Base-by-base conservation (phyloP, 2,113 vertebrate species). In the Grus americana region DNA sequence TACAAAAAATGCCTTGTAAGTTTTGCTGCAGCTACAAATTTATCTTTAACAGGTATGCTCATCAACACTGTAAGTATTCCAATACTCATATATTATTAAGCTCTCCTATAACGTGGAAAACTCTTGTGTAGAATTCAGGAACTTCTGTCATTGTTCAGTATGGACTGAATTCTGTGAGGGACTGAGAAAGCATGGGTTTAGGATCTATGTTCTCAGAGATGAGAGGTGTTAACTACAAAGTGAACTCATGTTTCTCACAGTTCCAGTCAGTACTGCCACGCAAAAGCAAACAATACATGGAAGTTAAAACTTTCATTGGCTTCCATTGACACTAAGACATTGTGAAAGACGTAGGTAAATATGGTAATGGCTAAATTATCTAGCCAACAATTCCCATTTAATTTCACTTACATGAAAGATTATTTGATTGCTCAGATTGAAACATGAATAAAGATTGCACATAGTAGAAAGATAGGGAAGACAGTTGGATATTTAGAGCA, bases 11-110 rank as follows among this genome's bases (percentile, higher is more conserved):
- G 59, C 58, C 70, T 90, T 91, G 73, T 85, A 96, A 87, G 80
- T 97, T 98, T 92, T 93, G 76, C 84, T 92, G 63, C 55, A 93
- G 67, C 87, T 84, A 67, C 79, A 88, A 67, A 86, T 89, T 96
- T 94, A 46, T 93, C 24, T 81, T 57, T 87, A 65, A 74, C 26
- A 71, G 72, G 76, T 58, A 74, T 15, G 24, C 40, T 67, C 47
- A 90, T 50, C 9, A 94, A 68, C 26, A n/a, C 21, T 32, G 30
- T 36, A 50, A 62, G 49, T 61, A 89, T 86, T 72, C 34, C 58
- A 29, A 34, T 92, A 63, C 18, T 66, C 20, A 38, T 26, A 32
- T 22, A 50, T n/a, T 55, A 62, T 49, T 66, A 89, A 89, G 27
- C 34, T 40, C 8, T 79, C 57, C 47, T 42, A 26, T 32, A 95